Evolutionary conservation across 2,797 vertebrate species (phyloP).

Genomic region (Diplodus sargus): DNA sequence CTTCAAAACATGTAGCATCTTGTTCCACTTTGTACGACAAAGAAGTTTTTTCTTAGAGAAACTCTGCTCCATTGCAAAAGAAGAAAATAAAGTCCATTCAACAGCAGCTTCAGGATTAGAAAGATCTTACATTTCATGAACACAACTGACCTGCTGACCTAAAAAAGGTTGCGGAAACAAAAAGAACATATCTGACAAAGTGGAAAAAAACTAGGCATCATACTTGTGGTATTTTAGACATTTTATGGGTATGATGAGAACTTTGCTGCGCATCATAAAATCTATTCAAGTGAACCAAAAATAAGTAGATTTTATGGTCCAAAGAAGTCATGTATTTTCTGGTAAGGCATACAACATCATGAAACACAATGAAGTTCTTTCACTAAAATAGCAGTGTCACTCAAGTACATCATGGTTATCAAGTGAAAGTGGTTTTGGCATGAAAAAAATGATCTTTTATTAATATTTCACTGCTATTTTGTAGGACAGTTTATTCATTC

Average conservation of each 20-base stretch:
- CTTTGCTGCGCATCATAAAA: conserved; percentile 13
- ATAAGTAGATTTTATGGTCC: neutral
- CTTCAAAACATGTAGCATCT: neutral
- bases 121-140: conserved; percentile 26
- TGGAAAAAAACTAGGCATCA: conserved; percentile 14
- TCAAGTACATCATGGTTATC: neutral
- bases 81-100: conserved; percentile 10
- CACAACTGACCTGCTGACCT: conserved; percentile 40
- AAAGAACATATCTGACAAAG: neutral
- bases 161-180: conserved; percentile 41
- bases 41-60: neutral
- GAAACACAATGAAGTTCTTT: neutral
- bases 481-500: no score
- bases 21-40: neutral
- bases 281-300: neutral
- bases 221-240: conserved; percentile 15
- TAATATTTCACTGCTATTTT: no score
- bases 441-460: neutral
- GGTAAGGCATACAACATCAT: neutral
- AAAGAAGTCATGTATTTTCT: neutral
- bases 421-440: neutral
- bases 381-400: neutral
- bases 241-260: conserved; percentile 14
- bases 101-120: conserved; percentile 21
- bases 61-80: conserved; percentile 4